Evolutionary conservation across 2,797 vertebrate genomes (phyloP), one percentile per base, ranked within the genome.

Genomic region (Avahi laniger): DNA sequence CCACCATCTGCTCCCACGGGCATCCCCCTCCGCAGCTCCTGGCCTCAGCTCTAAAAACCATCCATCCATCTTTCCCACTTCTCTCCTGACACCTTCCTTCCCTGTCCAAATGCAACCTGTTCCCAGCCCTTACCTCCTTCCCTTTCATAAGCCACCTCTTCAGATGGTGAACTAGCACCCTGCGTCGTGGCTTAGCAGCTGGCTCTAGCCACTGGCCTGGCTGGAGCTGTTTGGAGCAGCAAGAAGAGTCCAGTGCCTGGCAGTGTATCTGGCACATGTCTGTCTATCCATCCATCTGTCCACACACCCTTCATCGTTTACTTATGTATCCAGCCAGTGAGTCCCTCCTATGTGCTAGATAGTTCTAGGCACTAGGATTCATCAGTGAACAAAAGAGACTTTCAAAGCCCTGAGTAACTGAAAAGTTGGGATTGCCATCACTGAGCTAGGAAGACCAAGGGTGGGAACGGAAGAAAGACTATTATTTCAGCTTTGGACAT

Each of bases 1-100:
- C 96, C 97, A 97, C 99, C 99, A 99, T 99, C 99, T 99, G 99
- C 98, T 98, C 97, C 97, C 93, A 1, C 17, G 59, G 95, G 98
- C 93, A 96, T 97, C 93, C 89, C 92, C 97, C 92, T 95, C 89
- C 1, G 0, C 86, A 81, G 91, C 84, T 67, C 80, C 76, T 0
- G 4, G 69, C 92, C 85, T 90, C 90, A 8, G 78, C 83, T 90
- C 91, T 33, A 0, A 73, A 65, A 81, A 35, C 89, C 2, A 20
- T n/a, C 95, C 95, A 95, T 97, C 94, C 81, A 94, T 97, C 95
- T 97, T 92, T 28, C 70, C 91, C 72, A 82, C 90, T 91, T 96
- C 95, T 50, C 92, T 95, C 95, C 78, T 79, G 87, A 94, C 87
- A 81, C 89, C 69, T 38, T 35, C 88, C 73, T 61, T 89, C 89